Evolutionary conservation across 2,888 invertebrate genomes (phyloP), one percentile per base, ranked within the genome.

Genomic region (Brachylomia viminalis): DNA sequence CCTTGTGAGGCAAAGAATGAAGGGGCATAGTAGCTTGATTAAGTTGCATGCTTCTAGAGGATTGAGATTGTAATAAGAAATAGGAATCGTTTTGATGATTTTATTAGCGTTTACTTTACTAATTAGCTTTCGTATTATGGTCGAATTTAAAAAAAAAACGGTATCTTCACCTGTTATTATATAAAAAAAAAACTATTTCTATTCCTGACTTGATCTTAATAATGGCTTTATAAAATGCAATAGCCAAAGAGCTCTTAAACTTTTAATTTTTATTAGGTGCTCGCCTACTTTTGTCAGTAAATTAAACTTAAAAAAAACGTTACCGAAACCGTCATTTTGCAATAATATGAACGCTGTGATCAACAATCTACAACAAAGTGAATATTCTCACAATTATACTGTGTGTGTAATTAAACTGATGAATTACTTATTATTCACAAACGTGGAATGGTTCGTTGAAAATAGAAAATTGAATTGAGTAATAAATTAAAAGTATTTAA

Each of bases 11-110:
- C 13, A 54, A 70, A 13, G 56, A 61, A 76, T 72, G 47, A 27
- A 61, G 61, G 20, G n/a, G 58, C 17, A 49, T 65, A 69, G 64
- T 62, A 77, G 62, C 45, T 75, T 75, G 49, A 85, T 83, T 77
- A 70, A 56, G n/a, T 11, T 68, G 38, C 38, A 54, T 52, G n/a
- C 49, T 45, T 65, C 38, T 38, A 59, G 58, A 42, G 13, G 17
- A 38, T 65, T 54, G 30, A 62, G 8, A 59, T 68, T 78, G 30
- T 38, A 42, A 73, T 62, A 33, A 47, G 27, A 30, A 70, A 69
- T 65, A 38, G n/a, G 54, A 66, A 42, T 49, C 27, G 38, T 49
- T 30, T 38, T 61, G 27, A 58, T 66, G 45, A 52, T 65, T 65
- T 27, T 17, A 61, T 45, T 59, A 45, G 30, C 15, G 8, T 42